Evolutionary conservation across 2,113 vertebrate genomes (phyloP), one percentile per base, ranked within the genome.

Genomic region (Ornithorhynchus anatinus): DNA sequence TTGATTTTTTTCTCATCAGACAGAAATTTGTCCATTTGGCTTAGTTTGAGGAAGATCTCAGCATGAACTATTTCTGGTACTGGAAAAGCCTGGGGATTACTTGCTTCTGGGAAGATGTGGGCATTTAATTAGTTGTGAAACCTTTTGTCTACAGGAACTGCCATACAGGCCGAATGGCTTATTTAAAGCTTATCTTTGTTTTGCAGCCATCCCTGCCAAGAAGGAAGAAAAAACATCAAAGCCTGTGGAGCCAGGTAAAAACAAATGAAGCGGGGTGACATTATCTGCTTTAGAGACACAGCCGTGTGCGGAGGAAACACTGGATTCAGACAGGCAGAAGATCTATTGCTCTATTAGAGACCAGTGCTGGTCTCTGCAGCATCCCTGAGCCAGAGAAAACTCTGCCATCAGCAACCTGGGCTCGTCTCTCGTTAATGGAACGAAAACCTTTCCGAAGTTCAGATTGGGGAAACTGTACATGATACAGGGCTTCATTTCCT

Each of bases 171-270:
- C 43, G 59, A 14, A 80, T 75, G 47, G 77, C n/a, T 79, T 77
- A 59, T 38, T 87, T 84, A 72, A 82, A 51, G 11, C 1, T 59
- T 88, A 73, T 80, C 72, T 89, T 89, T 90, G 14, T 47, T 84
- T 89, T 91, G 69, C 88, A 92, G 88, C 48, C 62, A 50, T 22
- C 65, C 64, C 72, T 76, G 88, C 72, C 80, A 93, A 90, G 77
- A 93, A 87, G 52, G 88, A 92, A 81, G 84, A 80, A 64, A 92
- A 88, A 86, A 9, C 72, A 77, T 53, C 3, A 1, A 93, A 92
- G 75, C 57, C 77, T 75, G 38, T 71, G 61, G 80, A 84, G 52
- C 86, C 88, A 89, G 93, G 93, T 93, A 92, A 91, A 88, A 82
- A 89, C 78, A 83, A 84, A 66, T 67, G 79, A 85, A 86, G 31